phyloP scores from a whole-genome alignment of 2,113 vertebrate genomes.

The Drymodes brunneopygia region DNA sequence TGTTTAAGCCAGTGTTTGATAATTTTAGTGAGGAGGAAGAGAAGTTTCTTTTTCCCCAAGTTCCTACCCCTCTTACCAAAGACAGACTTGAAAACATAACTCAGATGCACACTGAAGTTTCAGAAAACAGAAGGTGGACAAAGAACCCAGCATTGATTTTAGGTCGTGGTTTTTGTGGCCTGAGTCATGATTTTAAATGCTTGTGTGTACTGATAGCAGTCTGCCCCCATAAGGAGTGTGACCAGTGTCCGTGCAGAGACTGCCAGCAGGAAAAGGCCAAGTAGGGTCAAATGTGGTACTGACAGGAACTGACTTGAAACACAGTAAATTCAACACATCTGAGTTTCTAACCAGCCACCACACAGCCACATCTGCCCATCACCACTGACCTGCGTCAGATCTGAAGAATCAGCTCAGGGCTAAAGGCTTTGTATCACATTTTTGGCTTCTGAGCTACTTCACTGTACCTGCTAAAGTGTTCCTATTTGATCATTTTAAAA shows the following conservation, averaged over 20 bases:
- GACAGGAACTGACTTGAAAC: constrained; percentile 23
- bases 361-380: not conserved
- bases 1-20: not conserved
- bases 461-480: not conserved
- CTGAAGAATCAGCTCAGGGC: not conserved
- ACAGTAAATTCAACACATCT: constrained; percentile 2
- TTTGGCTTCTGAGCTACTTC: not conserved
- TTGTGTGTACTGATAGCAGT: not conserved
- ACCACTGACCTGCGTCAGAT: not conserved
- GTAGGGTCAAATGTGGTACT: not conserved
- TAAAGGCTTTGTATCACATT: not conserved
- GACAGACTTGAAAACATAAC: not conserved
- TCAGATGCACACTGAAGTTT: not conserved
- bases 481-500: not conserved
- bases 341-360: not conserved
- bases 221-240: not conserved
- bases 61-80: not conserved
- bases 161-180: not conserved
- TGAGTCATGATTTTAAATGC: constrained; percentile 18
- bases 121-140: not conserved
- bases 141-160: not conserved
- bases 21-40: not conserved
- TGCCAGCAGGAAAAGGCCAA: constrained; percentile 37
- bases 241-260: not conserved
- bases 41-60: not conserved